A percentile compares a stretch with the other conserved stretches of the same genome.
Evolutionary conservation across 2,888 invertebrate genomes (phyloP).

Genomic region (Agapostemon virescens): DNA sequence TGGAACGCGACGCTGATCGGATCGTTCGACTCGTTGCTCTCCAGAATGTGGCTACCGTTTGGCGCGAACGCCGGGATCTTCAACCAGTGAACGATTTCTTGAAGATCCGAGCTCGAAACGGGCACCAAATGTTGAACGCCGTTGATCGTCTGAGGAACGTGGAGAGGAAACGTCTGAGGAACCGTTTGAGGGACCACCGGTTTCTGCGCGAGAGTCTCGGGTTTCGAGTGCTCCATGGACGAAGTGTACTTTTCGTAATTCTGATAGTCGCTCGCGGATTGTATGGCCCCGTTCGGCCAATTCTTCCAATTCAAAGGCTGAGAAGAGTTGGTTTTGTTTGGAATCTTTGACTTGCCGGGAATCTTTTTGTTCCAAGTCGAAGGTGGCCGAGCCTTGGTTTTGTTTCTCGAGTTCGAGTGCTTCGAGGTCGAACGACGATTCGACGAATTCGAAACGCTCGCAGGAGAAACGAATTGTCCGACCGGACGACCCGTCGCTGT

Average conservation of each 20-base stretch:
- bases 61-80: conserved; percentile 69
- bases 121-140: conserved; percentile 33
- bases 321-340: neutral
- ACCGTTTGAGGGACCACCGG: conserved; percentile 1
- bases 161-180: neutral
- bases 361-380: conserved; percentile 11
- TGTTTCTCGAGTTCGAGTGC: neutral
- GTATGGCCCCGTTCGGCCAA: conserved; percentile 74
- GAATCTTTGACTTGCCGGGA: conserved; percentile 16
- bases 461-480: neutral
- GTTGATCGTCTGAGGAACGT: conserved; percentile 5
- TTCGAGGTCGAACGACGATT: conserved; percentile 24
- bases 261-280: conserved; percentile 71
- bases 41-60: conserved; percentile 58
- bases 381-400: conserved; percentile 29
- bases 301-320: conserved; percentile 63
- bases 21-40: conserved; percentile 48
- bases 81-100: conserved; percentile 73
- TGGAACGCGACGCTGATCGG: conserved; percentile 59
- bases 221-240: conserved; percentile 43
- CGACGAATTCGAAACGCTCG: neutral
- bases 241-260: conserved; percentile 77
- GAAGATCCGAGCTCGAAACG: conserved; percentile 51
- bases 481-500: neutral
- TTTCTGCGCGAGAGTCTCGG: conserved; percentile 1